Conservation (phyloP, 2,888 invertebrate species). For the Callyntrura guangdongensis region DNA sequence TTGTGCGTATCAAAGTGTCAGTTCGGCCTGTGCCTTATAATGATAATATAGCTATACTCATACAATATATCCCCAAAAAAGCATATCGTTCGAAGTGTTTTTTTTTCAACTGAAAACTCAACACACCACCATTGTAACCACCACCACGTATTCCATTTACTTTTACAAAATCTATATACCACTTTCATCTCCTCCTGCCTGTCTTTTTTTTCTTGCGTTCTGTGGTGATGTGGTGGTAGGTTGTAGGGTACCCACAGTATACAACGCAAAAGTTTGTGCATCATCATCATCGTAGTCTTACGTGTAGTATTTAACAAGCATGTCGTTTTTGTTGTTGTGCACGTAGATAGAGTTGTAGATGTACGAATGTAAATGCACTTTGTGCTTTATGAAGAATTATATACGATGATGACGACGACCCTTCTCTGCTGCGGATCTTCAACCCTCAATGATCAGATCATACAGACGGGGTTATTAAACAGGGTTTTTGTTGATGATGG, state of each 20-base stretch:
- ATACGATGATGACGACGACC: conserved; percentile 22
- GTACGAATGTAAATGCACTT: too few relatives aligned
- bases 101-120: conserved; percentile 44
- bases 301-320: conserved; percentile 49
- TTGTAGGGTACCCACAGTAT: conserved; percentile 78
- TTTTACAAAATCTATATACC: conserved; percentile 47
- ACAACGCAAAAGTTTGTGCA: conserved; percentile 72
- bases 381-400: conserved; percentile 30
- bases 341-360: conserved; percentile 1
- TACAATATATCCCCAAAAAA: too few relatives aligned
- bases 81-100: background rate
- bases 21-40: conserved; percentile 9
- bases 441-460: conserved; percentile 51
- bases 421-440: conserved; percentile 56
- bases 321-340: conserved; percentile 19
- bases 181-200: conserved; percentile 19
- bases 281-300: background rate
- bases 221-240: conserved; percentile 79
- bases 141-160: conserved; percentile 62
- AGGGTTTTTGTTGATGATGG: conserved; percentile 16
- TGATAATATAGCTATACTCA: background rate
- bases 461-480: conserved; percentile 52
- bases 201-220: conserved; percentile 59
- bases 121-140: conserved; percentile 59
- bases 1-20: background rate